Conservation (phyloP, 2,113 vertebrate genomes). For the Brachypteracias leptosomus region DNA sequence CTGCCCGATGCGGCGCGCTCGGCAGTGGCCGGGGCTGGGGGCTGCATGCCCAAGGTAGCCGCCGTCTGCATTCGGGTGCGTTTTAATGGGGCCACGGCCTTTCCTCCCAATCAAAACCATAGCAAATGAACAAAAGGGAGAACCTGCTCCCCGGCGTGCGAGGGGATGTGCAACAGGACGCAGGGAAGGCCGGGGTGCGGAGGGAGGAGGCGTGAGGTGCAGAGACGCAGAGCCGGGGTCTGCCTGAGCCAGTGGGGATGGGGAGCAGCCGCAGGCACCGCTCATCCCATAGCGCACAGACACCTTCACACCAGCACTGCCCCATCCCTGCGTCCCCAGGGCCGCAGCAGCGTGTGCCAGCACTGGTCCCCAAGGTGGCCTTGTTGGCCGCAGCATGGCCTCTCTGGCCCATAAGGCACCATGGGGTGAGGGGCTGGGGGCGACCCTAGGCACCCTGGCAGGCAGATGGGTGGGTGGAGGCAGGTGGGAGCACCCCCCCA, state of each 20-base stretch:
- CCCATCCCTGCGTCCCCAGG: fast-evolving
- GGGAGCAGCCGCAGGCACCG: fast-evolving
- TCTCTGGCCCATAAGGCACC: neutral
- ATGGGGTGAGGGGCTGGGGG: fast-evolving
- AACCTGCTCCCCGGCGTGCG: neutral
- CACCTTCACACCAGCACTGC: neutral
- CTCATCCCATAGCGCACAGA: fast-evolving
- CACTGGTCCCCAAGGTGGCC: neutral
- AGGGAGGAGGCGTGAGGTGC: neutral
- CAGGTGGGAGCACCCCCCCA: neutral
- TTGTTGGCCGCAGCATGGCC: neutral
- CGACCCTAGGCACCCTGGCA: neutral
- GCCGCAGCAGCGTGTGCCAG: neutral
- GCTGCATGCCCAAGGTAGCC: neutral
- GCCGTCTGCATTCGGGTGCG: neutral
- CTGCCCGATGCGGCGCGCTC: neutral
- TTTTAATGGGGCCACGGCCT: neutral
- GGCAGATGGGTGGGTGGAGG: neutral
- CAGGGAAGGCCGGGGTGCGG: neutral
- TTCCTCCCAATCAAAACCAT: neutral
- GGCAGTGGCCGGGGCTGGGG: neutral
- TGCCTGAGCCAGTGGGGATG: neutral
- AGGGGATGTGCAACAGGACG: fast-evolving
- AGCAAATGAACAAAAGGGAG: neutral
- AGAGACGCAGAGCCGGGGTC: neutral